Conservation (phyloP, 2,888 invertebrate species). For the Latheticus oryzae region DNA sequence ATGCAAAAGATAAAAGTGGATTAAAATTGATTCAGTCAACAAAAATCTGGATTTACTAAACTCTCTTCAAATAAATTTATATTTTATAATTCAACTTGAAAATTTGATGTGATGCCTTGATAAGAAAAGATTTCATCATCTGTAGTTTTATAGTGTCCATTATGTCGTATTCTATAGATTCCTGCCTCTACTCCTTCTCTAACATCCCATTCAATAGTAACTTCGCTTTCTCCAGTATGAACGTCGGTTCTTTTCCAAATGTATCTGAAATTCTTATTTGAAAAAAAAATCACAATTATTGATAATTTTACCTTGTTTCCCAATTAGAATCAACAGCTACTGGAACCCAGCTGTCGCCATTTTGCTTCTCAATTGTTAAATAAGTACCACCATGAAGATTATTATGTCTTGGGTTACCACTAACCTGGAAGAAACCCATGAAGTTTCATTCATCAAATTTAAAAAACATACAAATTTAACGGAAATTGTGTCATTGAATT, state of each 20-base stretch:
- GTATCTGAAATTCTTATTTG: conserved; percentile 5
- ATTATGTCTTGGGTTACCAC: conserved; percentile 86
- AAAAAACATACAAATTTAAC: conserved; percentile 83
- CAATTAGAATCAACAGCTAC: conserved; percentile 86
- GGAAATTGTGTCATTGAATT: conserved; percentile 76
- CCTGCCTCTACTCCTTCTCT: conserved; percentile 76
- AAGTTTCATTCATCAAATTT: background rate
- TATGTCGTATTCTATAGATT: conserved; percentile 85
- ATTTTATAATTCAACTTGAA: no score
- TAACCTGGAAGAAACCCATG: conserved; percentile 49
- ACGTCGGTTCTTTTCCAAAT: conserved; percentile 72
- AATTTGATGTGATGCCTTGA: conserved; percentile 73
- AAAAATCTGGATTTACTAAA: no score
- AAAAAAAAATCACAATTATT: conserved; percentile 8
- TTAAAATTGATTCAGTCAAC: no score
- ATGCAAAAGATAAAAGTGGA: no score
- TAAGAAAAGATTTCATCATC: conserved; percentile 80
- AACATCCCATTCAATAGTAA: conserved; percentile 83
- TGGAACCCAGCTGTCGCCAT: conserved; percentile 75
- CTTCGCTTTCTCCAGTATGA: conserved; percentile 82
- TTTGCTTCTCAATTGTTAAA: conserved; percentile 75
- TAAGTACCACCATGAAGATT: conserved; percentile 80
- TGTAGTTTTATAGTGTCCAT: conserved; percentile 81
- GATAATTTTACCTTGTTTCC: conserved; percentile 79
- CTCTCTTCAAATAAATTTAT: no score